Conservation (phyloP, 2,888 invertebrate species). For the Tenthredo mesomela region DNA sequence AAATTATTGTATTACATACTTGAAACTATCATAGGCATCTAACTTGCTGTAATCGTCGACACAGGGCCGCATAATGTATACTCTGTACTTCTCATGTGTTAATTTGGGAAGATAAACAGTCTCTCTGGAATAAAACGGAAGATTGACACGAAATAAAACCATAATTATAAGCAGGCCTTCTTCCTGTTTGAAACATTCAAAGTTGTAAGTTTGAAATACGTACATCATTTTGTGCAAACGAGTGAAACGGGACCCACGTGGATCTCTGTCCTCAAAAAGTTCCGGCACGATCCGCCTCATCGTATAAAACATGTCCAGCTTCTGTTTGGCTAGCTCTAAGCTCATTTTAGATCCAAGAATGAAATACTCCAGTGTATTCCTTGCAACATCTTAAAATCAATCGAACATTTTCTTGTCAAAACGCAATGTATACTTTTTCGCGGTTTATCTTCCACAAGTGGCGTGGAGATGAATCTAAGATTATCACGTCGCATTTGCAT, state of each 20-base stretch:
- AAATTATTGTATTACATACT: conserved; percentile 57
- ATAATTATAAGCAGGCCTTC: not conserved
- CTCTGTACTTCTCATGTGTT: conserved; percentile 82
- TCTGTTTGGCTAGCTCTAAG: conserved; percentile 83
- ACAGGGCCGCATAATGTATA: conserved; percentile 80
- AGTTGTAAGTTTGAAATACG: conserved; percentile 54
- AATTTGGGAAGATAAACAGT: conserved; percentile 82
- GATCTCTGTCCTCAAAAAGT: conserved; percentile 81
- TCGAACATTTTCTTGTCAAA: not conserved
- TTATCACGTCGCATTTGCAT: not conserved
- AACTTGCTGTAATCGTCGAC: conserved; percentile 79
- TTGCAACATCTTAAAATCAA: conserved; percentile 64
- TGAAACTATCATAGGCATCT: conserved; percentile 75
- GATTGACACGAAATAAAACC: not conserved
- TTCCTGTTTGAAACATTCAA: not conserved
- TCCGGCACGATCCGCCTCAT: conserved; percentile 82
- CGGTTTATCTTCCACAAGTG: not conserved
- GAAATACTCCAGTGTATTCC: conserved; percentile 68
- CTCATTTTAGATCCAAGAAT: conserved; percentile 80
- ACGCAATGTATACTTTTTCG: not conserved
- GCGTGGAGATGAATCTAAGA: not conserved
- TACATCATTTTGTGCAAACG: conserved; percentile 63
- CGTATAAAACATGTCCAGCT: conserved; percentile 83
- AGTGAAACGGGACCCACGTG: conserved; percentile 78
- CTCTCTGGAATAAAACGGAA: conserved; percentile 77